phyloP scores from a whole-genome alignment of 2,888 invertebrate species.

The Eristalis pertinax region DNA sequence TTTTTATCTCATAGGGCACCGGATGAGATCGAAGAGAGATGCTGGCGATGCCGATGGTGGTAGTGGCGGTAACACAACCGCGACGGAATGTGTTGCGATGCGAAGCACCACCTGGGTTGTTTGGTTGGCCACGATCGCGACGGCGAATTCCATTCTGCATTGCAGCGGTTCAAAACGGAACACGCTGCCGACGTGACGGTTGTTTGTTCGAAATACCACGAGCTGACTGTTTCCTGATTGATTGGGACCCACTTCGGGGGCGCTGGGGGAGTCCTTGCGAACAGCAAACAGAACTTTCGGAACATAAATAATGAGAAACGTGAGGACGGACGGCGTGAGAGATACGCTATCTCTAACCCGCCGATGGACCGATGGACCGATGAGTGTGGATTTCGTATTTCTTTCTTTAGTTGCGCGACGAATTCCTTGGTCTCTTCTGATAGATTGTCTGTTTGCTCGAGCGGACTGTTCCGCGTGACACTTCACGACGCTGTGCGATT shows the following conservation, averaged over 20 bases:
- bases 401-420: not conserved
- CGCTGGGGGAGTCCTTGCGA: not conserved
- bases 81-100: conserved; percentile 38
- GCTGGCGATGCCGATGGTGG: conserved; percentile 11
- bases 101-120: conserved; percentile 39
- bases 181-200: not conserved
- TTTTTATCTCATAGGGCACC: conserved; percentile 33
- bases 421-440: not conserved
- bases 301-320: conserved; percentile 6
- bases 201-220: conserved; percentile 15
- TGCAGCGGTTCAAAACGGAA: conserved; percentile 7
- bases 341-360: not conserved
- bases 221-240: not conserved
- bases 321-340: not conserved
- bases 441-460: not conserved
- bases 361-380: not conserved
- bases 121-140: not conserved
- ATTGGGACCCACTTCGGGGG: not conserved
- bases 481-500: conserved; percentile 2
- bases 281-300: not conserved
- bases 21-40: conserved; percentile 50
- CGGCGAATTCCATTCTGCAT: not conserved
- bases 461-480: conserved; percentile 8
- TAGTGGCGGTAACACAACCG: not conserved
- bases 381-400: not conserved